A percentile compares a stretch with the other conserved stretches of the same genome.
Evolutionary conservation across 2,797 vertebrate species (phyloP).

Genomic region (Fistularia commersonii): DNA sequence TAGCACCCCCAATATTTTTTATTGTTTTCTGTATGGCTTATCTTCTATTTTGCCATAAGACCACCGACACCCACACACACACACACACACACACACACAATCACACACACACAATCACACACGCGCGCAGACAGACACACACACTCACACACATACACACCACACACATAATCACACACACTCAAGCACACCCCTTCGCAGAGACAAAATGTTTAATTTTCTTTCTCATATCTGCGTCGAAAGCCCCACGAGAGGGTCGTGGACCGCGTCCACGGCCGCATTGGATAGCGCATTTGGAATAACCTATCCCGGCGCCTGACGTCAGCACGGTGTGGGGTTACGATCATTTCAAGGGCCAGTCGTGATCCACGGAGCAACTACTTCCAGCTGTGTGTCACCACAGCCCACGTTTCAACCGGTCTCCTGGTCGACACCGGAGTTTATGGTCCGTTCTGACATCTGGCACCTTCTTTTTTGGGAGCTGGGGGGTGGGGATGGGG

Average conservation of each 20-base stretch:
- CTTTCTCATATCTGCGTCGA: background rate
- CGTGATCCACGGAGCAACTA: background rate
- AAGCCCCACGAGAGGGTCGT: conserved; percentile 4
- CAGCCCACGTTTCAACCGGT: background rate
- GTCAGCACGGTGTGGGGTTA: conserved; percentile 70
- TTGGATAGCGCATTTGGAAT: conserved; percentile 39
- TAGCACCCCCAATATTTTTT: too few species aligned
- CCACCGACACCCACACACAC: background rate
- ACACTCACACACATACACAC: background rate
- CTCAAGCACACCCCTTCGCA: background rate
- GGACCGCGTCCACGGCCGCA: conserved; percentile 7
- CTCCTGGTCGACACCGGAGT: background rate
- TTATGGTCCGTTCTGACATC: conserved; percentile 3
- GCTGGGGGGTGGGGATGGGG: too few species aligned
- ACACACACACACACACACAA: too few species aligned
- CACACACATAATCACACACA: background rate
- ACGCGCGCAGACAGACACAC: conserved; percentile 6
- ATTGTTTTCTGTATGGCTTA: too few species aligned
- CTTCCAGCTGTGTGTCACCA: conserved; percentile 18
- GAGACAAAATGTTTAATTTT: background rate
- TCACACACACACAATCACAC: too few species aligned
- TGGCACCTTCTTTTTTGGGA: too few species aligned
- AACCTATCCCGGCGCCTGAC: conserved; percentile 63
- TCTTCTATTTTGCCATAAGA: too few species aligned
- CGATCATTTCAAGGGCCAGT: conserved; percentile 37